A percentile compares a stretch with the other conserved stretches of the same genome.
phyloP scores from a whole-genome alignment of 2,888 invertebrate genomes.

The Athetis lepigone region DNA sequence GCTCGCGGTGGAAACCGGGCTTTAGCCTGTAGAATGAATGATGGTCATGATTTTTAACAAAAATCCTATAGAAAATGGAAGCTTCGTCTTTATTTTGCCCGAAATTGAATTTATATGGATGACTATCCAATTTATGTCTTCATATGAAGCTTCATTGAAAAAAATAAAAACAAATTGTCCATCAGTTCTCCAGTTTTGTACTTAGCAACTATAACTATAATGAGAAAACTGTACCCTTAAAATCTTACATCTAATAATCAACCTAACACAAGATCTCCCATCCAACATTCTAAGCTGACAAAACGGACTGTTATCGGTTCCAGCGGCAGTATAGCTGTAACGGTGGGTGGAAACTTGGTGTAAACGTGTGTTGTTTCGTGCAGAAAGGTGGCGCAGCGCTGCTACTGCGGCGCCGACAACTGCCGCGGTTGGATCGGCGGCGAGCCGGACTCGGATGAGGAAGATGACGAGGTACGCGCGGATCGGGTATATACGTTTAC shows the following conservation, averaged over 20 bases:
- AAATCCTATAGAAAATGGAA: too few species aligned
- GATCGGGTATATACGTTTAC: constrained; percentile 47
- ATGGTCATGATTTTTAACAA: too few species aligned
- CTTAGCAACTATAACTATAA: too few species aligned
- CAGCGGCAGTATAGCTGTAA: constrained; percentile 38
- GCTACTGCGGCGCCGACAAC: constrained; percentile 96
- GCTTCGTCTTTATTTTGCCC: too few species aligned
- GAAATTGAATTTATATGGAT: too few species aligned
- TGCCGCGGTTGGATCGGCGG: constrained; percentile 99
- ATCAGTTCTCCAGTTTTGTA: too few species aligned
- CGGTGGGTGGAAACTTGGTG: constrained; percentile 48
- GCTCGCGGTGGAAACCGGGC: too few species aligned
- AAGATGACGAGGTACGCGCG: constrained; percentile 83
- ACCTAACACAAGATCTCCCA: not conserved
- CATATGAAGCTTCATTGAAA: too few species aligned
- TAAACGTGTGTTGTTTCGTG: constrained; percentile 66
- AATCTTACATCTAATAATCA: not conserved
- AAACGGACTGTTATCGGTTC: constrained; percentile 47
- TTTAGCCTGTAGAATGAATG: too few species aligned
- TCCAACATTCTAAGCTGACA: constrained; percentile 31
- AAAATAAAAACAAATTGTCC: too few species aligned
- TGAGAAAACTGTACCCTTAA: too few species aligned
- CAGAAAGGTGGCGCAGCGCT: constrained; percentile 98
- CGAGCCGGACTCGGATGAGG: constrained; percentile 92
- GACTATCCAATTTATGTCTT: too few species aligned